These are phyloP conservation scores for Apus apus DNA, from an alignment of 2,113 vertebrate genomes.

Conservation along the genomic window DNA sequence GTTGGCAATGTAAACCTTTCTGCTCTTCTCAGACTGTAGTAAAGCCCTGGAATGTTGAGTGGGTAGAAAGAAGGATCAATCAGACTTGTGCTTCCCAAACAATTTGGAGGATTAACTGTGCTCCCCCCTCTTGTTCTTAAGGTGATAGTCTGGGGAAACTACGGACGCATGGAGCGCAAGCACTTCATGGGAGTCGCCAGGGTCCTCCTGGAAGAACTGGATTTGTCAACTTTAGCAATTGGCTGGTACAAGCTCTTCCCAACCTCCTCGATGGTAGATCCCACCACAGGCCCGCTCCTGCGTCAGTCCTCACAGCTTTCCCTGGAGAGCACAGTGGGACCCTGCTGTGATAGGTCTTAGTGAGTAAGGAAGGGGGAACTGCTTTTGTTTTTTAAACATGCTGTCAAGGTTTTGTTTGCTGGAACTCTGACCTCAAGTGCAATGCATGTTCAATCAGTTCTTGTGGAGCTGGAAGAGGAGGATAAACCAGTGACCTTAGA, in stretches of 20 bases:
- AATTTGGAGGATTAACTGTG: background rate
- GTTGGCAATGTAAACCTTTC: background rate
- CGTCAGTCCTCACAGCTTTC: constrained; percentile 97
- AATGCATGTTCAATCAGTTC: constrained; percentile 75
- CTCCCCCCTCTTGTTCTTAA: constrained; percentile 38
- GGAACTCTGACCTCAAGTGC: constrained; percentile 74
- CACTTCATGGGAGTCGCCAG: constrained; percentile 98
- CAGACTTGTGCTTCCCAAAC: background rate
- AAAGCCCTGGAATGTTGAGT: background rate
- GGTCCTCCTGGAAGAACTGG: constrained; percentile 96
- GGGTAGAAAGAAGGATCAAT: background rate
- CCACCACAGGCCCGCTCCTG: constrained; percentile 90
- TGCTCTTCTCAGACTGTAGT: background rate
- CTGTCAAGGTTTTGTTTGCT: constrained; percentile 76
- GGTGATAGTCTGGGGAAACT: constrained; percentile 99
- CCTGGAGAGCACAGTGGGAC: constrained; percentile 95
- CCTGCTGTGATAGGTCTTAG: constrained; percentile 95
- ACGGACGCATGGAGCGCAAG: constrained; percentile 96
- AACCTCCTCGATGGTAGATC: constrained; percentile 98
- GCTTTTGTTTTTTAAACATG: constrained; percentile 71
- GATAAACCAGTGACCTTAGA: constrained; percentile 75
- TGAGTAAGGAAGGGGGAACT: constrained; percentile 66
- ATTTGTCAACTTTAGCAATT: constrained; percentile 93
- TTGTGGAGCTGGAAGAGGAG: constrained; percentile 72
- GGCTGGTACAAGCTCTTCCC: constrained; percentile 99